phyloP scores from a whole-genome alignment of 1,140 invertebrate genomes.

The Cotesia glomerata region DNA sequence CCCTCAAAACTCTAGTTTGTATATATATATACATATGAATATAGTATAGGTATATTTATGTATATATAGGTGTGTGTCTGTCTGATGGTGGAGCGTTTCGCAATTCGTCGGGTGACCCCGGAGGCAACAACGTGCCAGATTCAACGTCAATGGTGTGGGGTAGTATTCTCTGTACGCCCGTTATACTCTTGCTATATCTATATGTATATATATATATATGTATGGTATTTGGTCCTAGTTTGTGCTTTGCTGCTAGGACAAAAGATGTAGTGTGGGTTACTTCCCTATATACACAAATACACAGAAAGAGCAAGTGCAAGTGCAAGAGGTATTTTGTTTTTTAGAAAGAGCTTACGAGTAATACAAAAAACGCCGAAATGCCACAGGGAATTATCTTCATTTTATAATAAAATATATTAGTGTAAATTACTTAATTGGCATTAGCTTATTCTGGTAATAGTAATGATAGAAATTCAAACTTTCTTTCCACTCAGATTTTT shows the following conservation, averaged over 20 bases:
- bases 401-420: too few relatives aligned
- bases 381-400: background rate
- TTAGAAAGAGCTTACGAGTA: slow-evolving; percentile 14
- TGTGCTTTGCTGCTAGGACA: background rate
- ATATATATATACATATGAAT: too few relatives aligned
- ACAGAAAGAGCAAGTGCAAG: background rate
- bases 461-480: background rate
- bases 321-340: too few relatives aligned
- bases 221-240: background rate
- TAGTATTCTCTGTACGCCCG: too few relatives aligned
- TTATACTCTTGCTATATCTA: too few relatives aligned
- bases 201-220: too few relatives aligned
- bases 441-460: too few relatives aligned
- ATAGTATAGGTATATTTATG: background rate
- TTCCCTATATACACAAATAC: background rate
- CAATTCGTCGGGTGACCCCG: slow-evolving; percentile 38
- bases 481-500: background rate
- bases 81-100: slow-evolving; percentile 36
- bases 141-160: background rate
- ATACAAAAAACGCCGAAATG: background rate
- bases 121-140: slow-evolving; percentile 32
- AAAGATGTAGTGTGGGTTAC: background rate
- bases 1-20: slow-evolving; percentile 14
- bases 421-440: background rate
- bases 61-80: slow-evolving; percentile 2